Evolutionary conservation across 2,113 vertebrate genomes (phyloP).

Genomic region (Eurypyga helias): DNA sequence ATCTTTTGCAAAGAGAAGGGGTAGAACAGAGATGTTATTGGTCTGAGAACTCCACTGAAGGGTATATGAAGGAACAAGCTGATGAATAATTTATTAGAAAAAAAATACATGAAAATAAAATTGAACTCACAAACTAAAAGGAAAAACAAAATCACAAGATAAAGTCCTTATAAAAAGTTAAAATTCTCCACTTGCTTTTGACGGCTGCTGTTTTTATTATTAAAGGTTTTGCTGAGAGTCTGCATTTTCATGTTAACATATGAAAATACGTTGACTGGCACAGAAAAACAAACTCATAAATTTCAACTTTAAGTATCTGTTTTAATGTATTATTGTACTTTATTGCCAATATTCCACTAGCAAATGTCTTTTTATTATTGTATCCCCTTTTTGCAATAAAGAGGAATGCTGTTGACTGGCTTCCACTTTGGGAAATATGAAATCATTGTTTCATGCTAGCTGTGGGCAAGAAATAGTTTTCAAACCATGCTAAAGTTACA

Average conservation of each 20-base stretch:
- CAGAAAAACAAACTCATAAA: constrained; percentile 77
- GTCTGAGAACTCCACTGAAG: constrained; percentile 24
- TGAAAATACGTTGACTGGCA: constrained; percentile 72
- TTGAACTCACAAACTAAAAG: not conserved
- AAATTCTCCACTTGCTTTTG: constrained; percentile 65
- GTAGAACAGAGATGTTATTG: not conserved
- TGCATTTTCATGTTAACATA: constrained; percentile 77
- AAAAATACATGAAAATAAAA: constrained; percentile 14
- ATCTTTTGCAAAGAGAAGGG: not conserved
- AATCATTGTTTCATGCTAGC: constrained; percentile 50
- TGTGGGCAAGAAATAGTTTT: constrained; percentile 61
- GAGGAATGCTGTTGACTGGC: constrained; percentile 39
- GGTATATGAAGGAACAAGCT: not conserved
- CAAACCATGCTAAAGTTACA: constrained; percentile 38
- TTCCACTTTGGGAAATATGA: constrained; percentile 54
- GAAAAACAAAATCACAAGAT: constrained; percentile 57
- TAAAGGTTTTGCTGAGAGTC: constrained; percentile 71
- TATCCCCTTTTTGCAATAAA: constrained; percentile 59
- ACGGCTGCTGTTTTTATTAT: constrained; percentile 72
- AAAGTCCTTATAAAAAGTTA: constrained; percentile 57
- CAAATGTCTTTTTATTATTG: constrained; percentile 66
- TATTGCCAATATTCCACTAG: constrained; percentile 70
- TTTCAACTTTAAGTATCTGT: constrained; percentile 69
- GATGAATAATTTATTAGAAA: constrained; percentile 41
- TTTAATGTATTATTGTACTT: constrained; percentile 69